phyloP scores from a whole-genome alignment of 2,113 vertebrate genomes.

The Xenopus borealis region DNA sequence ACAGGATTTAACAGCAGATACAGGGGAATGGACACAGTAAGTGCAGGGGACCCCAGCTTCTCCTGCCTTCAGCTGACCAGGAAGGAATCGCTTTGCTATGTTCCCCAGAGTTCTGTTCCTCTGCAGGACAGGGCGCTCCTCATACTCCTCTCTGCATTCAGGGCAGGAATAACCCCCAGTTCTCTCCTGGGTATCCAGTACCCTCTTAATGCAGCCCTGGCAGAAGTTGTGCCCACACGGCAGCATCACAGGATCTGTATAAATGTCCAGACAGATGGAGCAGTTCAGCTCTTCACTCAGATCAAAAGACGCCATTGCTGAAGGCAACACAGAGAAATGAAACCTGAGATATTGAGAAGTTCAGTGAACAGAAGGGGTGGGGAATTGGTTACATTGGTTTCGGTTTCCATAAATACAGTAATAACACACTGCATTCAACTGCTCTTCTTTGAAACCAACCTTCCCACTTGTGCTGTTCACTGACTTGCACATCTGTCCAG shows the following conservation, averaged over 20 bases:
- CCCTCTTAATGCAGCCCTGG: not conserved
- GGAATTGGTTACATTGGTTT: no score
- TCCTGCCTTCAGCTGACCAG: not conserved
- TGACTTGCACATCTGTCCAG: no score
- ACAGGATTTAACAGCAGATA: not conserved
- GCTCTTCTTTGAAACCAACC: no score
- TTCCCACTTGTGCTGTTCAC: no score
- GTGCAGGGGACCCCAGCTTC: no score
- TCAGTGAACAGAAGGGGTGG: no score
- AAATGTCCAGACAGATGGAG: constrained; percentile 29
- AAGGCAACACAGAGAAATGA: no score
- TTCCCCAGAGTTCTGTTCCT: not conserved
- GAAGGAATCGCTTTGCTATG: constrained; percentile 9
- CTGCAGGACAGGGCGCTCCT: not conserved
- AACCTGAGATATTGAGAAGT: no score
- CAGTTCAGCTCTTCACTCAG: constrained; percentile 23
- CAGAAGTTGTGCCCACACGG: constrained; percentile 28
- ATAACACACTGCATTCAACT: no score
- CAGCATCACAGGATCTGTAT: constrained; percentile 13
- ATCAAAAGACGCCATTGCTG: constrained; percentile 4
- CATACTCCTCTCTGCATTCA: not conserved
- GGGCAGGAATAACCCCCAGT: constrained; percentile 13
- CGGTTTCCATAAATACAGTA: no score
- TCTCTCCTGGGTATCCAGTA: not conserved
- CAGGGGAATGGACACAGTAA: not conserved